Base-by-base conservation (phyloP, 2,113 vertebrate species). In the Oreochromis tanganicae region DNA sequence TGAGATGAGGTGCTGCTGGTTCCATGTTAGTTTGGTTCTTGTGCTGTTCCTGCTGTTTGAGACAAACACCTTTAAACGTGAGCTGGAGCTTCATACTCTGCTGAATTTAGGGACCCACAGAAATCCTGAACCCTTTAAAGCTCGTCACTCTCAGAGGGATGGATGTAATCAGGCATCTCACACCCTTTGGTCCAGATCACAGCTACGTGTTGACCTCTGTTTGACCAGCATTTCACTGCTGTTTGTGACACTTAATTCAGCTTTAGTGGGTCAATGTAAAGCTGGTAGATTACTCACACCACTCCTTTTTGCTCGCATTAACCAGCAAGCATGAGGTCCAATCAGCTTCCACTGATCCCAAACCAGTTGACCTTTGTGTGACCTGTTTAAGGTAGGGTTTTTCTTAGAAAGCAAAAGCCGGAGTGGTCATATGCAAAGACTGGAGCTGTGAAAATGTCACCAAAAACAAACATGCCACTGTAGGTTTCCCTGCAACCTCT, bases 401-500 rank as follows among this genome's bases (percentile, higher is more conserved):
- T 63, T n/a, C 38, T 4, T 24, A 14, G 2, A 19, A 4, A 38
- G 78, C 86, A 82, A 54, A 88, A 80, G 88, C 56, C 50, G 2
- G 32, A 4, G 52, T 4, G 17, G 85, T 93, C 93, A 92, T 87
- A 94, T 80, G 90, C 19, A 19, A 4, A 29, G 63, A 36, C 50
- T 6, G 21, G 34, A 90, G 54, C 83, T 48, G 88, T 73, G 84
- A 66, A 91, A 89, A 90, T 79, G 87, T 88, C 90, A 68, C 73
- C 61, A 27, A 82, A 83, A 81, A 92, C 91, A 95, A 94, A 92
- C 85, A 56, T 5, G 1, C 81, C 84, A 66, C 85, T 94, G 87
- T 91, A 54, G 71, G 9, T 57, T 4, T 86, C 66, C 83, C 88
- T 55, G 73, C 82, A 83, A 73, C 84, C 34, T 6, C 66, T 66